Percentiles rank a stretch among this genome's conserved stretches.
Evolutionary conservation across 2,888 invertebrate genomes (phyloP).

Genomic region (Dione vanillae): DNA sequence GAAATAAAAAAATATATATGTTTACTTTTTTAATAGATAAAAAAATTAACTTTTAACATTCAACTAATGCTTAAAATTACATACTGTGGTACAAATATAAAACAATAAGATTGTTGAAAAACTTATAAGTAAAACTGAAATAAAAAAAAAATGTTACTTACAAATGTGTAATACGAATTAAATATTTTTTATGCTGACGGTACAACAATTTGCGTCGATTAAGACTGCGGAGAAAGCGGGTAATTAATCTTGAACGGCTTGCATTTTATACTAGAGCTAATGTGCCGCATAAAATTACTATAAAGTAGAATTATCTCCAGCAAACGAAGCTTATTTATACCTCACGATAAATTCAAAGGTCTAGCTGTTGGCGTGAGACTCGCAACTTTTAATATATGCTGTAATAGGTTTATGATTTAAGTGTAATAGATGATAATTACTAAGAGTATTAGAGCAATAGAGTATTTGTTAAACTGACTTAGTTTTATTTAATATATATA

Average conservation of each 20-base stretch:
- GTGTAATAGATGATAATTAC: background rate
- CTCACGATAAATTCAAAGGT: slow-evolving; percentile 38
- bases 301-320: slow-evolving; percentile 69
- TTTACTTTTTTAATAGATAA: too few relatives aligned
- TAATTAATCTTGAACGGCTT: slow-evolving; percentile 49
- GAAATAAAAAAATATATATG: too few relatives aligned
- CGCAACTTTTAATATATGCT: slow-evolving; percentile 26
- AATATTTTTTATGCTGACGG: slow-evolving; percentile 11
- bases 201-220: slow-evolving; percentile 41
- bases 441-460: background rate
- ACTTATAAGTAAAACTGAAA: too few relatives aligned
- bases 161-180: background rate
- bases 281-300: slow-evolving; percentile 73
- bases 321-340: slow-evolving; percentile 53
- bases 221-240: slow-evolving; percentile 27
- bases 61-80: too few relatives aligned
- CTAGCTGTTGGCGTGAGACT: slow-evolving; percentile 29
- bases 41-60: too few relatives aligned
- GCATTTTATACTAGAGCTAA: slow-evolving; percentile 56
- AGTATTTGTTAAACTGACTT: background rate
- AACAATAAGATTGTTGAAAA: too few relatives aligned
- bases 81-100: too few relatives aligned
- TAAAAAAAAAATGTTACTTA: too few relatives aligned
- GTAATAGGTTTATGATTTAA: slow-evolving; percentile 14
- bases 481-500: background rate